Percentiles rank a stretch among this genome's conserved stretches.
These are phyloP conservation scores for Coregonus suidteri DNA, from an alignment of 2,797 vertebrate genomes.

Conservation along the genomic window DNA sequence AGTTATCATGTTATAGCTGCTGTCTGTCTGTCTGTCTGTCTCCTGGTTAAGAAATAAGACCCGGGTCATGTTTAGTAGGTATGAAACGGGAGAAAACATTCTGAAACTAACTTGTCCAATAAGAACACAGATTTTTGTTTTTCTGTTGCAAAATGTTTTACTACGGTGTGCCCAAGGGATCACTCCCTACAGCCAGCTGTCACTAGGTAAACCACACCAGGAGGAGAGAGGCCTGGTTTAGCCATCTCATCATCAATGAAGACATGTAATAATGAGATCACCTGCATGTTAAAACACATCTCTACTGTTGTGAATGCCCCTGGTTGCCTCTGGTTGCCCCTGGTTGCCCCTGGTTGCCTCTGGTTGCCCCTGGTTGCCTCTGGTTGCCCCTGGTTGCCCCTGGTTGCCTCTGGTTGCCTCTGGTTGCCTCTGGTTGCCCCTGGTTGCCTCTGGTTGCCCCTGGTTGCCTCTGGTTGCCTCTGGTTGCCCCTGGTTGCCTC, in stretches of 20 bases:
- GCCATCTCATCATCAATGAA: conserved; percentile 31
- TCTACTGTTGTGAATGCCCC: conserved; percentile 27
- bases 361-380: too few relatives aligned
- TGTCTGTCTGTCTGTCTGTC: conserved; percentile 24
- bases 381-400: too few relatives aligned
- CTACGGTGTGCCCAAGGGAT: neutral
- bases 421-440: too few relatives aligned
- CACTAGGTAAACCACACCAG: neutral
- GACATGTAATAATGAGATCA: conserved; percentile 32
- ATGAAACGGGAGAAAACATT: neutral
- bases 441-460: too few relatives aligned
- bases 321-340: neutral
- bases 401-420: too few relatives aligned
- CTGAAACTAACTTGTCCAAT: neutral
- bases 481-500: too few relatives aligned
- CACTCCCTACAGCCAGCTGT: neutral
- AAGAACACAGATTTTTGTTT: neutral
- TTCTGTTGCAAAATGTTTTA: too few relatives aligned
- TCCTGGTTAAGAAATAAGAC: conserved; percentile 2
- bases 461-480: too few relatives aligned
- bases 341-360: too few relatives aligned
- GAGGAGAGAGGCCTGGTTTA: neutral
- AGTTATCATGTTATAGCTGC: conserved; percentile 23
- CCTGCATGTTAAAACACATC: neutral
- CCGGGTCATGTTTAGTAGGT: neutral